phyloP scores from a whole-genome alignment of 1,140 invertebrate genomes.

The Musca domestica region DNA sequence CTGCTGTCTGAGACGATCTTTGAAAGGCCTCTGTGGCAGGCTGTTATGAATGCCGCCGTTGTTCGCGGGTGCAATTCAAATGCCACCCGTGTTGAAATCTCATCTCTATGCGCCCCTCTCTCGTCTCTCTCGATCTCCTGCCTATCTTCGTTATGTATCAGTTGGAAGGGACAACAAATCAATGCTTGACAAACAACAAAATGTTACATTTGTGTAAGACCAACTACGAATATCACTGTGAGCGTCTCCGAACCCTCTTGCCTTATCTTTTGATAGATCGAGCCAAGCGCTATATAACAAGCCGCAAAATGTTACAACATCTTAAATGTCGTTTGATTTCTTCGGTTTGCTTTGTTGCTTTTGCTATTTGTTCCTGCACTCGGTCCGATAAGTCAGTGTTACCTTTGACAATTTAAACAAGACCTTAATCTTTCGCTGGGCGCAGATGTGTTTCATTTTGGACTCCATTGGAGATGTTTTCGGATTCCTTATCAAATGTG shows the following conservation, averaged over 20 bases:
- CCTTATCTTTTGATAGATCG: no score
- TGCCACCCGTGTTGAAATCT: conserved; percentile 17
- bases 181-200: no score
- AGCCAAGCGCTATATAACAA: neutral
- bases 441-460: conserved; percentile 1
- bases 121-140: no score
- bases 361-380: conserved; percentile 7
- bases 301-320: neutral
- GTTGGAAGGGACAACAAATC: no score
- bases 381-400: conserved; percentile 5
- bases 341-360: neutral
- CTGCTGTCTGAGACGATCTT: neutral
- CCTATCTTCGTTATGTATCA: no score
- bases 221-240: no score
- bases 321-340: conserved; percentile 27
- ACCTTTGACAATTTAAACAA: conserved; percentile 21
- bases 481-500: conserved; percentile 1
- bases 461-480: neutral
- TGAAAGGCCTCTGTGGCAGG: no score
- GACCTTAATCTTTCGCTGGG: neutral
- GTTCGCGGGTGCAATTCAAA: conserved; percentile 18
- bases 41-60: neutral
- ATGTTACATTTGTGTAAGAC: no score
- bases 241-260: no score
- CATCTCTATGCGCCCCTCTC: neutral